phyloP scores from a whole-genome alignment of 2,113 vertebrate genomes.

The Austrofundulus limnaeus region DNA sequence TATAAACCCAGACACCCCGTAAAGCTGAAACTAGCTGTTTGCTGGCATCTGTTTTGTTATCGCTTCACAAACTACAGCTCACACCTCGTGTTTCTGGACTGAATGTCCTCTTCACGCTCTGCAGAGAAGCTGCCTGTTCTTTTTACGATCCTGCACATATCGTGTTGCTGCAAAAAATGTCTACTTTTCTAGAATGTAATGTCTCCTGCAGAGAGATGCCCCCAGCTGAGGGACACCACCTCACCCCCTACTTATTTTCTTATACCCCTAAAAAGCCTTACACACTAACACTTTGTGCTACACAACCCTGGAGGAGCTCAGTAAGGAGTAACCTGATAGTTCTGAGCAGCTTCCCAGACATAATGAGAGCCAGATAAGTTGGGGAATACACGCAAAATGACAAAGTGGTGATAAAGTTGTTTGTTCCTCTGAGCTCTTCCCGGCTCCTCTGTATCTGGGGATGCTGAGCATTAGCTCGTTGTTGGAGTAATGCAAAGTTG shows the following conservation, averaged over 20 bases:
- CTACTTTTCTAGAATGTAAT: constrained; percentile 7
- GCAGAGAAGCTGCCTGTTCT: constrained; percentile 14
- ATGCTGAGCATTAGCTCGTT: constrained; percentile 48
- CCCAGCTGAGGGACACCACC: constrained; percentile 21
- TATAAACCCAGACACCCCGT: not conserved
- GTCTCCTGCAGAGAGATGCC: constrained; percentile 21
- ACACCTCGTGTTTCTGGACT: not conserved
- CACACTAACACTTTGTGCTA: not conserved
- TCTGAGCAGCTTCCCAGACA: constrained; percentile 44
- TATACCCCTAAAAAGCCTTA: not conserved
- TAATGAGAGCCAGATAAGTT: constrained; percentile 59
- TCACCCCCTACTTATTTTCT: not conserved
- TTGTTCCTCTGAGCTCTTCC: constrained; percentile 55
- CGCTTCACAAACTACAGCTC: not conserved
- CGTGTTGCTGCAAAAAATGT: not conserved
- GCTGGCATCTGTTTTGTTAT: not conserved
- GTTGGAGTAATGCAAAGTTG: constrained; percentile 62
- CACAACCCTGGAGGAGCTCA: not conserved
- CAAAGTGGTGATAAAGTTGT: constrained; percentile 32
- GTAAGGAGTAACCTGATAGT: constrained; percentile 50
- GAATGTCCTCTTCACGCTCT: constrained; percentile 13
- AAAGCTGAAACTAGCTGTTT: not conserved
- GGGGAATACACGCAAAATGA: constrained; percentile 19
- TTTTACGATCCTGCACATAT: not conserved
- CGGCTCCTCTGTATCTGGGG: constrained; percentile 7